A percentile compares a stretch with the other conserved stretches of the same genome.
phyloP scores from a whole-genome alignment of 2,113 vertebrate genomes.

The Cyprinodon tularosa region DNA sequence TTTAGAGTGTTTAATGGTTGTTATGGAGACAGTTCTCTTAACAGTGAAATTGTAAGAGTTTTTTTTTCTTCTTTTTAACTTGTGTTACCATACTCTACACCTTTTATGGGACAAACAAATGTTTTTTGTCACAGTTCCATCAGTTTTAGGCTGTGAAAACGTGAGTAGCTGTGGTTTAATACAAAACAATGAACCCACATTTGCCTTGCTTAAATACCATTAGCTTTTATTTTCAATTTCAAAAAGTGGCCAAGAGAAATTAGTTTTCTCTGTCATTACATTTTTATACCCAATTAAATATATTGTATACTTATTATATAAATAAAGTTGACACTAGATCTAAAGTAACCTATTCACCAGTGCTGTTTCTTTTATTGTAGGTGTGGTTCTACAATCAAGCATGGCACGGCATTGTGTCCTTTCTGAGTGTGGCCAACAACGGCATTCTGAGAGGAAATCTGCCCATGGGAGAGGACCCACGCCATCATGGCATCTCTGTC shows the following conservation, averaged over 20 bases:
- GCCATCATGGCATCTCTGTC: conserved; percentile 87
- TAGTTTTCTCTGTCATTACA: background rate
- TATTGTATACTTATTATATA: background rate
- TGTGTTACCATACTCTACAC: too few relatives aligned
- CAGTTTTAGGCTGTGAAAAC: too few relatives aligned
- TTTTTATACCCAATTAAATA: background rate
- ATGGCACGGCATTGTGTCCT: conserved; percentile 91
- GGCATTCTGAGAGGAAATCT: conserved; percentile 91
- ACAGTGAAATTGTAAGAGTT: too few relatives aligned
- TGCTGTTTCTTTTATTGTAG: conserved; percentile 68
- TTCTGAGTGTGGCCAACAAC: conserved; percentile 92
- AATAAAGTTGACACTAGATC: background rate
- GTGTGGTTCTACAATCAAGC: conserved; percentile 98
- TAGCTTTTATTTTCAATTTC: too few relatives aligned
- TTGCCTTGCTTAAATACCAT: too few relatives aligned
- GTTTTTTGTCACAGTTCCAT: too few relatives aligned
- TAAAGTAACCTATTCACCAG: background rate
- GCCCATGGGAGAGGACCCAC: conserved; percentile 79
- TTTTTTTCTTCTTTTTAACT: too few relatives aligned
- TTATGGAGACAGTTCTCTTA: too few relatives aligned
- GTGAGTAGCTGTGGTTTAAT: too few relatives aligned
- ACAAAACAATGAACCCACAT: too few relatives aligned
- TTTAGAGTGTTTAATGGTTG: too few relatives aligned
- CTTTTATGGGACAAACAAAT: too few relatives aligned
- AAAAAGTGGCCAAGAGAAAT: background rate